Base-by-base conservation (phyloP, 2,113 vertebrate genomes). In the Oncorhynchus masou region DNA sequence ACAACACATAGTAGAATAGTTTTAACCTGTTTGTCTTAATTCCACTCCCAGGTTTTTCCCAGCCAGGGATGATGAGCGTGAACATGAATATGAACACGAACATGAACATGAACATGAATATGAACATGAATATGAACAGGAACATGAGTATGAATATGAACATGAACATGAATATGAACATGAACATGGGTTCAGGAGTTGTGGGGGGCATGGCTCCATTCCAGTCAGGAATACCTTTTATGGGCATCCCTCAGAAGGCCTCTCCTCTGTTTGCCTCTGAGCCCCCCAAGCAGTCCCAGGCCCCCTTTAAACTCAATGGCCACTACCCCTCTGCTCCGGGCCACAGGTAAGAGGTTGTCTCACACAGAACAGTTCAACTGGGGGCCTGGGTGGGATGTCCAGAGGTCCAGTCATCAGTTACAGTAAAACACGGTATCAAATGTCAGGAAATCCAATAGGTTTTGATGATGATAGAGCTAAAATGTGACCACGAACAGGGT, bases 171-270 rank as follows among this genome's bases (percentile, higher is more conserved):
- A 34, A 1, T 6, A 68, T 79, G 70, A 87, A 84, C 24, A 87
- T 87, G 76, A 78, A 54, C 4, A 19, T 54, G 51, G 51, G 15
- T 54, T 19, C 15, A 54, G 16, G 88, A 45, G 78, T 86, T 5
- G 48, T 91, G 77, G 84, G 88, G 54, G 78, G 86, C 6, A 51
- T 91, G 78, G 84, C 90, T 1, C 90, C 92, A 0, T 90, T 92
- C 80, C 91, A 92, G 82, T 84, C 86, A 73, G 85, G 77, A 22
- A 89, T 90, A 84, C 80, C 87, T 65, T 77, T 89, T 49, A 70
- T 87, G 1, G 83, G 84, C 39, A 91, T 93, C 73, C 16, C 87
- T 73, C 91, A 91, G 83, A 94, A 89, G 82, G 79, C 83, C 59
- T 85, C 86, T 0, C 76, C 86, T 57, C 76, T 84, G 68, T 85